These are phyloP conservation scores for Eristalinus aeneus DNA, from an alignment of 2,888 invertebrate species.

Conservation along the genomic window DNA sequence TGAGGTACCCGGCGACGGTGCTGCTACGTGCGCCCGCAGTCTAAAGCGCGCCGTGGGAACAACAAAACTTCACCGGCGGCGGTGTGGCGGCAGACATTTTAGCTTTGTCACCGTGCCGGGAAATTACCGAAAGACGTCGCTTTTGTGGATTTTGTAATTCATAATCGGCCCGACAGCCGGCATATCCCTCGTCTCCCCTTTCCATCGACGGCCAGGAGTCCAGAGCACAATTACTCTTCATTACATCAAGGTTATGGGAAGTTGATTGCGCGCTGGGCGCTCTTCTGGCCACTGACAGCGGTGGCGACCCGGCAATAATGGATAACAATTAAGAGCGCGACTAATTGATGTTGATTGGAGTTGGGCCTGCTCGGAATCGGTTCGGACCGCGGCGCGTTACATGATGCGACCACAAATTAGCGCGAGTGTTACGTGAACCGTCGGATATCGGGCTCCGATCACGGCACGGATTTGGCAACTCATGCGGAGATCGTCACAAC, in stretches of 20 bases:
- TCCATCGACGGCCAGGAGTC: not conserved
- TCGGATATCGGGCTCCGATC: not conserved
- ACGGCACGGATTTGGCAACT: conserved; percentile 24
- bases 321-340: conserved; percentile 64
- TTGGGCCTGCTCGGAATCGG: conserved; percentile 5
- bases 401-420: conserved; percentile 48
- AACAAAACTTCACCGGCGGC: conserved; percentile 15
- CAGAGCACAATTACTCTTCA: conserved; percentile 33
- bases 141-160: conserved; percentile 63
- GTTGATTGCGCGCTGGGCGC: conserved; percentile 26
- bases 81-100: conserved; percentile 28
- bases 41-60: conserved; percentile 39
- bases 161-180: conserved; percentile 42
- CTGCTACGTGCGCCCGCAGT: conserved; percentile 18
- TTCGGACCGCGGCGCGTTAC: conserved; percentile 24
- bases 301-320: conserved; percentile 51
- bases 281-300: not conserved
- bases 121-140: conserved; percentile 25
- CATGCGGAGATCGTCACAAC: not conserved
- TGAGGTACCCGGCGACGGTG: conserved; percentile 41
- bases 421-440: conserved; percentile 47
- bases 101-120: conserved; percentile 60
- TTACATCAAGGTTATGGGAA: conserved; percentile 68
- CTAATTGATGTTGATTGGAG: conserved; percentile 58
- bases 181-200: not conserved